Base-by-base conservation (phyloP, 92 coral and sea anemone genomes). In the Porites evermanni region DNA sequence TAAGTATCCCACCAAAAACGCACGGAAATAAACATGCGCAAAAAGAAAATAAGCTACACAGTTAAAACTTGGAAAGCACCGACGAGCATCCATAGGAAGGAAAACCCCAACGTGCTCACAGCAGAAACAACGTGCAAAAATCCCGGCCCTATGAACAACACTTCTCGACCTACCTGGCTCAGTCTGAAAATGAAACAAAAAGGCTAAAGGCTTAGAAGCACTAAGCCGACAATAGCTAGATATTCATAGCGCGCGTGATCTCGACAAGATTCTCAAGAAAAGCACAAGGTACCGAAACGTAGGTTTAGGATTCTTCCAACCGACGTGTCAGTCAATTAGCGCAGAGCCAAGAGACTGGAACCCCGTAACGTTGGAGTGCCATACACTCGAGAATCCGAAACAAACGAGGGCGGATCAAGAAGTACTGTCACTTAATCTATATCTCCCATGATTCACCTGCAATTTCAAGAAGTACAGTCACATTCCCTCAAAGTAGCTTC, bases 331-430 rank as follows among this genome's bases (percentile, higher is more conserved):
- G 53, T 74, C 74, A 32, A 8, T 50, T 29, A 84, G 50, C 23
- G 71, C n/a, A 17, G 75, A 79, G 61, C 74, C 67, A 47, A 74
- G 83, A 17, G 68, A 75, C 53, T 71, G 70, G 67, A 86, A 86
- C 13, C 67, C 89, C 13, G 85, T 54, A 58, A 70, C 79, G 38
- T 85, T 85, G 10, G 89, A 47, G 83, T 85, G 47, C 83, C 78
- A 65, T 67, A 85, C 78, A 77, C 32, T 53, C 63, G n/a, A 14
- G 89, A 54, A 73, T 85, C 83, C 18, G 80, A 83, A 61, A 83
- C 80, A 83, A 63, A 47, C 8, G 19, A 24, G 26, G 26, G 26
- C 26, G 26, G 26, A 24, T 24, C 26, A 24, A 24, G 1, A 24
- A 24, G 26, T 24, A 24, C 26, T 24, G 26, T 24, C 26, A 24